Evolutionary conservation across 2,113 vertebrate species (phyloP).

Genomic region (Marmota monax): DNA sequence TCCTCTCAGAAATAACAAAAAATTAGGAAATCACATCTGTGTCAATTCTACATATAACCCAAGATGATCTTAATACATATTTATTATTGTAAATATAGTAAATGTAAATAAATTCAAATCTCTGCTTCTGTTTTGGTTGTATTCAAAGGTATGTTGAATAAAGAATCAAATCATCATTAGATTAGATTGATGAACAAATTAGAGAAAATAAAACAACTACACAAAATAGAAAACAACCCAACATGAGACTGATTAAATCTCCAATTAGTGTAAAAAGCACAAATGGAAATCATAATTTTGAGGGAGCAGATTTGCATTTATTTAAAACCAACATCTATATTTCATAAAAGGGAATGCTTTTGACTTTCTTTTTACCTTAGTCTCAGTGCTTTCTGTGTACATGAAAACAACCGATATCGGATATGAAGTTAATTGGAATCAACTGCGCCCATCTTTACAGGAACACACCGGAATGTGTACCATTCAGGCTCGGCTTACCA

Average conservation of each 20-base stretch:
- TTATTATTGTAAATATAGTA: conserved; percentile 81
- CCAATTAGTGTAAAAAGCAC: conserved; percentile 69
- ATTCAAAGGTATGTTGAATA: conserved; percentile 61
- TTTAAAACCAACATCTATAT: conserved; percentile 80
- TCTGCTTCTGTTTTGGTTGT: conserved; percentile 76
- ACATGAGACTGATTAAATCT: conserved; percentile 81
- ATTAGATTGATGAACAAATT: conserved; percentile 71
- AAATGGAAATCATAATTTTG: conserved; percentile 74
- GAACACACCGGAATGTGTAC: conserved; percentile 89
- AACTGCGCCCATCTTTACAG: conserved; percentile 87
- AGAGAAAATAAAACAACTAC: conserved; percentile 66
- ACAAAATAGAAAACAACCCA: conserved; percentile 72
- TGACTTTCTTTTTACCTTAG: conserved; percentile 82
- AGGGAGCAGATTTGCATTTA: conserved; percentile 79
- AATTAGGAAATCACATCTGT: conserved; percentile 74
- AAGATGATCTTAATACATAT: conserved; percentile 76
- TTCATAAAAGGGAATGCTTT: conserved; percentile 75
- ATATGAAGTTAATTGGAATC: conserved; percentile 90
- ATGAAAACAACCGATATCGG: conserved; percentile 87
- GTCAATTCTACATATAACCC: conserved; percentile 79
- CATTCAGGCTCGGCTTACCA: conserved; percentile 91
- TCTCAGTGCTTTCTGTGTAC: conserved; percentile 82
- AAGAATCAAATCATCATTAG: conserved; percentile 70
- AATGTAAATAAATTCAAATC: conserved; percentile 61
- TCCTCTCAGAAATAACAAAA: conserved; percentile 81